phyloP scores from a whole-genome alignment of 2,797 vertebrate genomes.

The Pseudochirops corinnae region DNA sequence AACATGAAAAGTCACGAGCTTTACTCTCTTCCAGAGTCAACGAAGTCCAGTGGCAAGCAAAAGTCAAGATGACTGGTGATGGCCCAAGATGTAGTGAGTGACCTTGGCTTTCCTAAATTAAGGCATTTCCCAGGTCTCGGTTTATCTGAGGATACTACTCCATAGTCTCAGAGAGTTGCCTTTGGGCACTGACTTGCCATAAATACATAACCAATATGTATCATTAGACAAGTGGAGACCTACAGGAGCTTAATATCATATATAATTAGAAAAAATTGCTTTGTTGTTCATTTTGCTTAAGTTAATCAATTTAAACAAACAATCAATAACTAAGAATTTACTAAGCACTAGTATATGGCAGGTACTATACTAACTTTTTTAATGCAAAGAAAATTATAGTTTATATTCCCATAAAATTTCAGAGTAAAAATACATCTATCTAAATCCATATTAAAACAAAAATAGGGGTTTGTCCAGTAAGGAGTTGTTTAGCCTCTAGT shows the following conservation, averaged over 20 bases:
- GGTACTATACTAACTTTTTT: neutral
- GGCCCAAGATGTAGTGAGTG: neutral
- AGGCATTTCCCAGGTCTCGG: neutral
- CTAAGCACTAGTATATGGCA: neutral
- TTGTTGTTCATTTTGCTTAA: neutral
- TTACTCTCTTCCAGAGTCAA: neutral
- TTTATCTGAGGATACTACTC: neutral
- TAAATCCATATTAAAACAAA: neutral
- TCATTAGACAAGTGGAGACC: neutral
- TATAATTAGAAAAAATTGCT: neutral
- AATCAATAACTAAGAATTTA: neutral
- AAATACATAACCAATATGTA: neutral
- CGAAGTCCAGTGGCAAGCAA: neutral
- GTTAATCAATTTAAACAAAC: neutral
- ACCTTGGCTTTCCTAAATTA: neutral
- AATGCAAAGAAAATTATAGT: neutral
- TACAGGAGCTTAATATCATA: neutral
- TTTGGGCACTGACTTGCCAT: neutral
- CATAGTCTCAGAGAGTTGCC: neutral
- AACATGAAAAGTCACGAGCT: neutral
- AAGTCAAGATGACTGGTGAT: neutral
- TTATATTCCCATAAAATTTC: neutral
- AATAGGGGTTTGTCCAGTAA: no score
- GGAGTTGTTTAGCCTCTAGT: no score
- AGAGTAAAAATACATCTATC: neutral